Conservation (phyloP, 2,113 vertebrate genomes). For the Trogon surrucura region DNA sequence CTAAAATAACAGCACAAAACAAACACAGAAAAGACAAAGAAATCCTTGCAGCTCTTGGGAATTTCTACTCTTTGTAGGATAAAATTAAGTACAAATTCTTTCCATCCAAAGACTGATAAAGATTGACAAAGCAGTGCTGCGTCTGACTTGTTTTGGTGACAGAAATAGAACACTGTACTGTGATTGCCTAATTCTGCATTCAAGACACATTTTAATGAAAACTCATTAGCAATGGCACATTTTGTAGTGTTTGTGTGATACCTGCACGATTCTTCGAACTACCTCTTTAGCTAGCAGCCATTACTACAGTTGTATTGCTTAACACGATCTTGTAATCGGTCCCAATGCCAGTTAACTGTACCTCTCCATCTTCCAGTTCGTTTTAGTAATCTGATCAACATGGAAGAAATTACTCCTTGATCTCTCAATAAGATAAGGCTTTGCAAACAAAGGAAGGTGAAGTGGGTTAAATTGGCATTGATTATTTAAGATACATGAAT, state of each 20-base stretch:
- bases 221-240: not conserved
- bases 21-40: not conserved
- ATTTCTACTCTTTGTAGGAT: not conserved
- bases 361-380: not conserved
- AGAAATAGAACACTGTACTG: not conserved
- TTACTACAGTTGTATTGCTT: not conserved
- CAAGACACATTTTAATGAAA: not conserved
- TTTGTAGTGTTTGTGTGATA: not conserved
- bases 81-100: not conserved
- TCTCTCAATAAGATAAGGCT: conserved; percentile 52
- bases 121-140: not conserved
- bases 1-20: not conserved
- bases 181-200: not conserved
- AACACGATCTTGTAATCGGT: not conserved
- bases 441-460: not conserved
- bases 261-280: not conserved
- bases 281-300: not conserved
- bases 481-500: conserved; percentile 36
- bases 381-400: conserved; percentile 24
- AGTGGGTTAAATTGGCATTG: conserved; percentile 39
- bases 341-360: not conserved
- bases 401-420: conserved; percentile 39
- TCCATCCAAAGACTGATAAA: not conserved
- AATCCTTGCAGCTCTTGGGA: not conserved
- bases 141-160: not conserved